phyloP scores from a whole-genome alignment of 2,888 invertebrate genomes.

The Tetanocera ferruginea region DNA sequence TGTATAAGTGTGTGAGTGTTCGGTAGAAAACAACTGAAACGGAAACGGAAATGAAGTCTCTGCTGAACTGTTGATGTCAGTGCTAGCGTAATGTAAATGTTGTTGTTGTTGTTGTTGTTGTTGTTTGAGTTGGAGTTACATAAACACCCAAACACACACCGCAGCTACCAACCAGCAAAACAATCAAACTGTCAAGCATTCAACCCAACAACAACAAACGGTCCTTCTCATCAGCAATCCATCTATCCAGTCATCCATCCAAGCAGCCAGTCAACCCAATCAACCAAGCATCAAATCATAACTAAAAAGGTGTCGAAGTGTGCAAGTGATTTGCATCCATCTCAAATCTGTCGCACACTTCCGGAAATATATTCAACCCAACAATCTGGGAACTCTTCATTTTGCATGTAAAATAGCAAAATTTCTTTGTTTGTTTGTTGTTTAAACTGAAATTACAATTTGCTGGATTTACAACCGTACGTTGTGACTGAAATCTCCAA shows the following conservation, averaged over 20 bases:
- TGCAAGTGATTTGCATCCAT: conserved; percentile 25
- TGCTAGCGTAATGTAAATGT: neutral
- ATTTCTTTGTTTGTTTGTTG: conserved; percentile 27
- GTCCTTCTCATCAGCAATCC: neutral
- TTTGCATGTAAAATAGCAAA: conserved; percentile 29
- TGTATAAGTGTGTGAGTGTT: too few relatives aligned
- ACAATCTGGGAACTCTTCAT: neutral
- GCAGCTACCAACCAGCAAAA: neutral
- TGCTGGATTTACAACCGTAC: conserved; percentile 28
- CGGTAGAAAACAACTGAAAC: conserved; percentile 7
- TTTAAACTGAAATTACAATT: conserved; percentile 39
- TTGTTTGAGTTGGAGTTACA: neutral
- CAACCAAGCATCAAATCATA: conserved; percentile 36
- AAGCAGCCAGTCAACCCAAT: conserved; percentile 27
- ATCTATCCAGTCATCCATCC: conserved; percentile 8
- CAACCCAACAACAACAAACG: neutral
- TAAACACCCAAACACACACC: neutral
- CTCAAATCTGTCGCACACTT: neutral
- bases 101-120: conserved; percentile 6
- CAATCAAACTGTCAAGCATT: neutral
- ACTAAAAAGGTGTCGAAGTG: conserved; percentile 36
- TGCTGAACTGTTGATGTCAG: neutral
- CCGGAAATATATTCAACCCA: neutral
- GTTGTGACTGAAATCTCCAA: conserved; percentile 9
- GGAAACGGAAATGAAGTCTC: conserved; percentile 18